Conservation (phyloP, 2,113 vertebrate species). For the Strix aluco region DNA sequence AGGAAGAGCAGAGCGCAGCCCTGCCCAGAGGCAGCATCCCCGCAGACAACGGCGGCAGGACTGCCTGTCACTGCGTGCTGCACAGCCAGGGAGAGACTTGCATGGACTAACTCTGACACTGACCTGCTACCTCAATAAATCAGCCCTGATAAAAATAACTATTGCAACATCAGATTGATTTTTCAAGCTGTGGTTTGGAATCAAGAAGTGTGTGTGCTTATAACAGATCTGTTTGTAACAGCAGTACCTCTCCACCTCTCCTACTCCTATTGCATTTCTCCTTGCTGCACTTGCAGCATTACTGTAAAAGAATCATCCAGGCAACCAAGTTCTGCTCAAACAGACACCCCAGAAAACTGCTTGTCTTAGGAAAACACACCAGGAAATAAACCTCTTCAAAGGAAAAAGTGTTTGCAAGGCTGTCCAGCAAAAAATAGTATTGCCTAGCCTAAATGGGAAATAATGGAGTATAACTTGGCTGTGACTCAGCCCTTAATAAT, state of each 20-base stretch:
- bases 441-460: not conserved
- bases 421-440: not conserved
- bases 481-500: not conserved
- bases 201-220: not conserved
- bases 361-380: not conserved
- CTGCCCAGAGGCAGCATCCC: not conserved
- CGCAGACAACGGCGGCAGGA: rapidly evolving
- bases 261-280: not conserved
- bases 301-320: not conserved
- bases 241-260: not conserved
- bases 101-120: not conserved
- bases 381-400: not conserved
- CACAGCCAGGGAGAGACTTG: rapidly evolving
- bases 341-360: not conserved
- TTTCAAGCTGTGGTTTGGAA: not conserved
- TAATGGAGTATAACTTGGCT: not conserved
- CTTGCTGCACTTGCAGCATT: rapidly evolving
- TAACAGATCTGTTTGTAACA: not conserved
- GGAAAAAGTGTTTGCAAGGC: not conserved
- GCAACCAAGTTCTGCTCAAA: not conserved
- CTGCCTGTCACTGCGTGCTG: rapidly evolving
- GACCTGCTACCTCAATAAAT: not conserved
- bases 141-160: not conserved
- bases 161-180: not conserved
- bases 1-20: rapidly evolving